phyloP scores from a whole-genome alignment of 2,888 invertebrate genomes.

The Eilema sororculum region DNA sequence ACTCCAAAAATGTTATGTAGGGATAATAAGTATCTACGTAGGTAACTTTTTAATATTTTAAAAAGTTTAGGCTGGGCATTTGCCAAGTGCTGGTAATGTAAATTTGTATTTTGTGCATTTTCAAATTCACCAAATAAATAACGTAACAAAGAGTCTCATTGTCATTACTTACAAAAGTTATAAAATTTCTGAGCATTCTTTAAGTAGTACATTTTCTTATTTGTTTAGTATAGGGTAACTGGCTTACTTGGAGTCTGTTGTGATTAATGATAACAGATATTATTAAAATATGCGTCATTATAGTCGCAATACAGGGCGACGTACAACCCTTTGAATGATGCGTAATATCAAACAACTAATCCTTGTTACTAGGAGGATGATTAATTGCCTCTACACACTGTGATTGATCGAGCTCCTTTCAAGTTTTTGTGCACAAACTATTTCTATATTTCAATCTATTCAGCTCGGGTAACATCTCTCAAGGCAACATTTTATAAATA shows the following conservation, averaged over 20 bases:
- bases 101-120: no score
- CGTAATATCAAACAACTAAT: constrained; percentile 62
- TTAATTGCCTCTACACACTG: constrained; percentile 73
- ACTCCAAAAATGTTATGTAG: not conserved
- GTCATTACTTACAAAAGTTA: not conserved
- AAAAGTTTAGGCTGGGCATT: not conserved
- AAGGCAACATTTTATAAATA: constrained; percentile 73
- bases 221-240: constrained; percentile 1
- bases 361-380: constrained; percentile 70
- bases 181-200: not conserved
- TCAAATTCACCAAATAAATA: not conserved
- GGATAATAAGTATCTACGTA: no score
- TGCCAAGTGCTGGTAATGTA: not conserved
- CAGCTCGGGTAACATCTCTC: constrained; percentile 61
- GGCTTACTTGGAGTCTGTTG: constrained; percentile 31
- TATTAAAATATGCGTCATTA: constrained; percentile 47
- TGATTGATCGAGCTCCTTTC: constrained; percentile 79
- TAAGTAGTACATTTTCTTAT: not conserved
- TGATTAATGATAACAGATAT: constrained; percentile 59
- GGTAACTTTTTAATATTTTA: no score
- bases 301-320: constrained; percentile 46
- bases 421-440: constrained; percentile 53
- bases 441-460: constrained; percentile 64
- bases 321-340: constrained; percentile 65
- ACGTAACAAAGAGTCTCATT: not conserved